These are phyloP conservation scores for Geotria australis DNA, from an alignment of 2,797 vertebrate species.

Conservation along the genomic window DNA sequence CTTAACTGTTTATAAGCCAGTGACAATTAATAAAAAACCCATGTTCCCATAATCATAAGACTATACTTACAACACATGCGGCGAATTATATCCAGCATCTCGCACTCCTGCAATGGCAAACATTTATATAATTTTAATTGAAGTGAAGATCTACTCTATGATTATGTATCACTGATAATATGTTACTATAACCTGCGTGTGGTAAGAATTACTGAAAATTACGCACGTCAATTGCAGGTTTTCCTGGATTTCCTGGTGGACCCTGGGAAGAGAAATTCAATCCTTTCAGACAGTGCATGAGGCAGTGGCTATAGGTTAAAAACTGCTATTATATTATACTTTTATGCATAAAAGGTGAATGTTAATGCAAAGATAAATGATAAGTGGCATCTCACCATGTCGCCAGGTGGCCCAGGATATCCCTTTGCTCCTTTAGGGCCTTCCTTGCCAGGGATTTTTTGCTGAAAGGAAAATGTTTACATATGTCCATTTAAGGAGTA, in stretches of 20 bases:
- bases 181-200: not conserved
- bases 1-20: too few relatives aligned
- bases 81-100: slow-evolving; percentile 6
- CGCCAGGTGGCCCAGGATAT: slow-evolving; percentile 4
- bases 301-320: too few relatives aligned
- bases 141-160: too few relatives aligned
- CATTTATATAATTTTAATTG: not conserved
- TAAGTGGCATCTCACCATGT: not conserved
- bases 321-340: too few relatives aligned
- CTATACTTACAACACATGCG: slow-evolving; percentile 6
- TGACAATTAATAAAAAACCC: too few relatives aligned
- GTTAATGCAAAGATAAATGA: not conserved
- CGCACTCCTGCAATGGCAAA: slow-evolving; percentile 4
- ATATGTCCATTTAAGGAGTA: not conserved
- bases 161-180: not conserved
- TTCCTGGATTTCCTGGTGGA: too few relatives aligned
- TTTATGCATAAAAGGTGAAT: too few relatives aligned
- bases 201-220: too few relatives aligned
- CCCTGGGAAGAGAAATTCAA: too few relatives aligned
- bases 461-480: slow-evolving; percentile 2
- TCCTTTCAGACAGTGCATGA: too few relatives aligned
- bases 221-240: too few relatives aligned
- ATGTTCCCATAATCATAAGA: not conserved
- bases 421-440: slow-evolving; percentile 5
- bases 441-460: slow-evolving; percentile 3